phyloP scores from a whole-genome alignment of 35 echinoderm and acorn worm species.

The Lytechinus pictus region DNA sequence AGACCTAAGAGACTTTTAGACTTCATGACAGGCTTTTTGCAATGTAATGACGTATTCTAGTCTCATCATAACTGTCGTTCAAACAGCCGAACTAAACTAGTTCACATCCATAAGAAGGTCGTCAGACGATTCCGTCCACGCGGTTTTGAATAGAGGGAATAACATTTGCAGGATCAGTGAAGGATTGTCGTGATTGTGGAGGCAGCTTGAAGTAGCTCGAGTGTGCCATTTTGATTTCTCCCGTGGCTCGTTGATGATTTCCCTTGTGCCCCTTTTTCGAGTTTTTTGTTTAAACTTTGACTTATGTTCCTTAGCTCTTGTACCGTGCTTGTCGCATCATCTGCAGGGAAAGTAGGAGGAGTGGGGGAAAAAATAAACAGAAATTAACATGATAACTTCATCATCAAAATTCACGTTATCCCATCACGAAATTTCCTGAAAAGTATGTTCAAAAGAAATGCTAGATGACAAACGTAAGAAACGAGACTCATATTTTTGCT shows the following conservation, averaged over 20 bases:
- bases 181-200: background rate
- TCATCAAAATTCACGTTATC: background rate
- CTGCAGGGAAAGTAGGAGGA: background rate
- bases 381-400: background rate
- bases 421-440: background rate
- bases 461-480: too few species aligned
- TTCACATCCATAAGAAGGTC: background rate
- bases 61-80: background rate
- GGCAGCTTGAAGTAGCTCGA: background rate
- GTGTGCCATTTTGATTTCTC: background rate
- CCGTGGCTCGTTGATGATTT: slow-evolving; percentile 24
- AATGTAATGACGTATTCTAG: background rate
- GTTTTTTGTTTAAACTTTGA: slow-evolving; percentile 28
- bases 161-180: background rate
- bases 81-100: background rate
- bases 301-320: slow-evolving; percentile 25
- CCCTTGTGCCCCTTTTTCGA: slow-evolving; percentile 19
- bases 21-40: background rate
- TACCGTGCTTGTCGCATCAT: slow-evolving; percentile 35
- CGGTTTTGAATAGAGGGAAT: background rate
- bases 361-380: background rate
- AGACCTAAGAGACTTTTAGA: background rate
- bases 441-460: background rate
- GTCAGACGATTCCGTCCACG: background rate
- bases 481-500: too few species aligned